Base-by-base conservation (phyloP, 2,797 vertebrate species). In the Iguana delicatissima region DNA sequence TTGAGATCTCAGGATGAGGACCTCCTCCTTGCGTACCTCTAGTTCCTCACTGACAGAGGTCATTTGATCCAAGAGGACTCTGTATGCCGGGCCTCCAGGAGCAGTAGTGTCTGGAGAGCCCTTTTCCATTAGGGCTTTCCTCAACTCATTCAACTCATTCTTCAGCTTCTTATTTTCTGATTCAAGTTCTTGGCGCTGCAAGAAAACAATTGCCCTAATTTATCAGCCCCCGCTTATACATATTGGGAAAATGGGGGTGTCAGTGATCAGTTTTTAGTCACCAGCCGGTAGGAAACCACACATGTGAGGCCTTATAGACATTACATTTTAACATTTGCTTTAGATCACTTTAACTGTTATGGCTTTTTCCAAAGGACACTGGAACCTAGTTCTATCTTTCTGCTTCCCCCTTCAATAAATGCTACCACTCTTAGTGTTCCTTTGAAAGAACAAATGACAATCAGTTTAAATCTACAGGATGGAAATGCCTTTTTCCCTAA, bases 141-240 rank as follows among this genome's bases (percentile, higher is more conserved):
- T 98, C 94, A 99, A 97, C 95, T 99, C 98, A 12, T 98, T 98
- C 96, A 99, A 96, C 94, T 99, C 96, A 20, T 99, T 99, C 95
- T 98, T 99, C 94, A 99, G 97, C 91, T 99, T 99, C 97, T 99
- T 99, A 95, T 99, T 99, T 97, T 99, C 99, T 0, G 99, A 99
- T 95, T 99, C 99, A 74, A 99, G 98, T 92, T 99, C 99, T 96
- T 99, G 99, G 80, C 99, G 99, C 99, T 99, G 93, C 55, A 93
- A 59, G 29, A 13, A 55, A 32, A 26, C 86, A 94, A 6, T 57
- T 52, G 38, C 55, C 16, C 80, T 50, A 57, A 16, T 9, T 86
- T 73, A 42, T 80, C 69, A 0, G 1, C 0, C 67, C 67, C 18
- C 24, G 42, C 80, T 14, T 90, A 92, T 46, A 22, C 38, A 85